Conservation (phyloP, 2,888 invertebrate genomes). For the Cheilosia pagana region DNA sequence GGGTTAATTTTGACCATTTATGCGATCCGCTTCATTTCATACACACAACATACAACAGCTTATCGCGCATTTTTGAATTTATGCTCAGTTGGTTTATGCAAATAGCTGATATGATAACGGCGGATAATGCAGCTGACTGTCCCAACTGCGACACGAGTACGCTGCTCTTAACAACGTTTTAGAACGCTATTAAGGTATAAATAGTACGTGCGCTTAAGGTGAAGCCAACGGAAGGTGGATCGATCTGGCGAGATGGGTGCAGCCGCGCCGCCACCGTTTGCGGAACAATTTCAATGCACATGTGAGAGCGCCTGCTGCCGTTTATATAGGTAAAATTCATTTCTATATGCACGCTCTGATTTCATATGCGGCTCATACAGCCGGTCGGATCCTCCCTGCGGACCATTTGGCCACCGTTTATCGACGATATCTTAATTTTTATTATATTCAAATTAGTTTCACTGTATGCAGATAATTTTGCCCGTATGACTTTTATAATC, state of each 20-base stretch:
- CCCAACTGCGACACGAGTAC: constrained; percentile 29
- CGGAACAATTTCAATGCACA: constrained; percentile 32
- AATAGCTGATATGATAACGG: constrained; percentile 74
- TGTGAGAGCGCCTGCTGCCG: constrained; percentile 38
- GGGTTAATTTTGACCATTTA: constrained; percentile 69
- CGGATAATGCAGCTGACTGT: constrained; percentile 65
- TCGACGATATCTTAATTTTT: constrained; percentile 75
- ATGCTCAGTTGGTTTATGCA: constrained; percentile 69
- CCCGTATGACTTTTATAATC: constrained; percentile 67
- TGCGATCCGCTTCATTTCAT: constrained; percentile 59
- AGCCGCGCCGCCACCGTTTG: constrained; percentile 56
- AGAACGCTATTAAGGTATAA: constrained; percentile 60
- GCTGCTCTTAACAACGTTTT: constrained; percentile 41
- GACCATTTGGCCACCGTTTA: constrained; percentile 74
- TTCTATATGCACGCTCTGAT: constrained; percentile 71
- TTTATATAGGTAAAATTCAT: constrained; percentile 51
- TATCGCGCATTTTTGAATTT: constrained; percentile 67
- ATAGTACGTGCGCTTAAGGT: constrained; percentile 43
- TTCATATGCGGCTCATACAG: constrained; percentile 61
- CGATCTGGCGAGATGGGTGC: constrained; percentile 62
- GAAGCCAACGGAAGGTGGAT: constrained; percentile 33
- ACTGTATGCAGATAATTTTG: constrained; percentile 71
- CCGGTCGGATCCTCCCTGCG: constrained; percentile 51
- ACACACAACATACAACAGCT: constrained; percentile 10
- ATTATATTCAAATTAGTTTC: constrained; percentile 75